Evolutionary conservation across 2,888 invertebrate genomes (phyloP).

Genomic region (Palloptera scutellata): DNA sequence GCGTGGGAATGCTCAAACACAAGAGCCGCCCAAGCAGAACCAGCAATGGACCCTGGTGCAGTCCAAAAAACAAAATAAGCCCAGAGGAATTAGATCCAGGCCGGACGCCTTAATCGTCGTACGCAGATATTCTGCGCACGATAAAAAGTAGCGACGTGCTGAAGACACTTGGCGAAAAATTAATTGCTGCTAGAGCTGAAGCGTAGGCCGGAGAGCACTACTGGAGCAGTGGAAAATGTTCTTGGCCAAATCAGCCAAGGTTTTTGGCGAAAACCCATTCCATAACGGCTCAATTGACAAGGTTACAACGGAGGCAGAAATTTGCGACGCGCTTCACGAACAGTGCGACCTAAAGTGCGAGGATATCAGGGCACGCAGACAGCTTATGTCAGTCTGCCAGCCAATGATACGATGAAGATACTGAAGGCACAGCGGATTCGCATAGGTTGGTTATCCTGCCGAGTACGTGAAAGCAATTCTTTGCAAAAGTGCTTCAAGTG

Average conservation of each 20-base stretch:
- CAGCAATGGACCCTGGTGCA: not conserved
- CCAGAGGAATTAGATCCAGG: too few relatives aligned
- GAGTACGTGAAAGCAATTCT: not conserved
- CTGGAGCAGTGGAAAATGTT: not conserved
- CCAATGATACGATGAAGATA: too few relatives aligned
- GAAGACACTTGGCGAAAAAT: not conserved
- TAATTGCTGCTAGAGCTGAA: constrained; percentile 5
- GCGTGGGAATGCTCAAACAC: too few relatives aligned
- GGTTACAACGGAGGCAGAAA: not conserved
- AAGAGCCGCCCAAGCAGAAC: not conserved
- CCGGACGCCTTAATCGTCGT: not conserved
- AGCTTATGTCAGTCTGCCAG: not conserved
- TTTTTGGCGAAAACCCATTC: not conserved
- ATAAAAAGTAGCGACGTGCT: constrained; percentile 1
- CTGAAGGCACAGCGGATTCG: too few relatives aligned
- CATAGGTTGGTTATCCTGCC: not conserved
- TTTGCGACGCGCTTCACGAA: too few relatives aligned
- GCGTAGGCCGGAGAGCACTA: not conserved
- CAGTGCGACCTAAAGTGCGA: not conserved
- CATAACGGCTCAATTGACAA: not conserved
- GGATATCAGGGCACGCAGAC: constrained; percentile 1
- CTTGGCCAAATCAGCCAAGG: not conserved
- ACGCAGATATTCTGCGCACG: constrained; percentile 12
- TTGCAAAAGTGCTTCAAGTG: not conserved
- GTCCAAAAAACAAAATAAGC: too few relatives aligned